Evolutionary conservation across 2,888 invertebrate genomes (phyloP).

Genomic region (Apeira syringaria): DNA sequence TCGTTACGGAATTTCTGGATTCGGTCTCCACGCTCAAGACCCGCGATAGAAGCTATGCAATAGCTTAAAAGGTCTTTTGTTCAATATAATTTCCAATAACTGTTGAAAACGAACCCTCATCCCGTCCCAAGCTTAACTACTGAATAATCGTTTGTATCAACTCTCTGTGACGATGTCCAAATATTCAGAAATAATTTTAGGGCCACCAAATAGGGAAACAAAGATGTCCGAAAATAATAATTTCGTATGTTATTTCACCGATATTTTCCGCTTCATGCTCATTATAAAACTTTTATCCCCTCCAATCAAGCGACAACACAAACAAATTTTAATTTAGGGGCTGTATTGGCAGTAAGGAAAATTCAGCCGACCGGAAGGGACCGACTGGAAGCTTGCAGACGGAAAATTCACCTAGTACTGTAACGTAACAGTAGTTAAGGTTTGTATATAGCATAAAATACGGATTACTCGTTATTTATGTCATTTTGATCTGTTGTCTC

Average conservation of each 20-base stretch:
- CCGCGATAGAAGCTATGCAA: no score
- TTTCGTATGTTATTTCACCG: slow-evolving; percentile 3
- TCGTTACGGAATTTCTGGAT: no score
- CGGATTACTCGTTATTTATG: no score
- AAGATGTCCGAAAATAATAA: slow-evolving; percentile 3
- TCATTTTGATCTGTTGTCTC: no score
- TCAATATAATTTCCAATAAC: no score
- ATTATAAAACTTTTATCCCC: slow-evolving; percentile 18
- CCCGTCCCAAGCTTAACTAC: no score
- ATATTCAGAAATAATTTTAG: not conserved
- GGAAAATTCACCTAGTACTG: slow-evolving; percentile 28
- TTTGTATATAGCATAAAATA: no score
- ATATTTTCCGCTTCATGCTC: slow-evolving; percentile 11
- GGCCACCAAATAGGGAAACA: slow-evolving; percentile 2
- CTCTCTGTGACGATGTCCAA: no score
- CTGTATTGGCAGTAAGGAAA: slow-evolving; percentile 50
- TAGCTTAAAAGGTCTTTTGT: no score
- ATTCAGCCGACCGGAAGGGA: slow-evolving; percentile 61
- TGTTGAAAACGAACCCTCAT: no score
- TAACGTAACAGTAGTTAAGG: slow-evolving; percentile 1
- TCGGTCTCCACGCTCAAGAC: no score
- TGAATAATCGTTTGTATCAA: no score
- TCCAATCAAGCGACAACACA: slow-evolving; percentile 54
- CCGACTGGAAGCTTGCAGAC: slow-evolving; percentile 33
- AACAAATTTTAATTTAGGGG: slow-evolving; percentile 63